Base-by-base conservation (phyloP, 2,888 invertebrate species). In the Pristionchus fissidentatus region DNA sequence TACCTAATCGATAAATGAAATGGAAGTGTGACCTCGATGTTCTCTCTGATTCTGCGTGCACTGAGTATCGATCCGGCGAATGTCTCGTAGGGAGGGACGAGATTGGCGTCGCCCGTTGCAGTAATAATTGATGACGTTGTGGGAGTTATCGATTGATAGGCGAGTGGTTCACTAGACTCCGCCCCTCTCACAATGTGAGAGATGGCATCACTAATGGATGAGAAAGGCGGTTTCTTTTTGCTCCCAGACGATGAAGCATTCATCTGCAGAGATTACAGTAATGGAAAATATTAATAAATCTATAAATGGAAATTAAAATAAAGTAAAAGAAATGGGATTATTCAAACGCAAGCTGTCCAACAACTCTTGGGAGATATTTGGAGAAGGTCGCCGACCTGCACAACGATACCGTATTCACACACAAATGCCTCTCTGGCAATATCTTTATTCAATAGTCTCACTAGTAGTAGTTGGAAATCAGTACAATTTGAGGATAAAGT, bases 1-100 rank as follows among this genome's bases (percentile, higher is more conserved):
- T 49, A 49, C 49, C 49, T 35, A 26, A 46, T 41, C 41, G 38
- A 38, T 41, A 0, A 3, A 66, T n/a, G 38, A 66, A 60, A 38
- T 19, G 22, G 22, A 7, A 38, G 38, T 75, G n/a, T 81, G 62
- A 81, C 81, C 81, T 81, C 81, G 46, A 81, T 43, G 8, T 2
- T 43, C 32, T 81, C 62, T 22, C 81, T 43, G 49, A 81, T 60
- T 19, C 81, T 26, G 32, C 62, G n/a, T 26, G 60, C 32, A 55
- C 81, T 81, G 7, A 81, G 46, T 4, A 66, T 35, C 49, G 62
- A 46, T 32, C 62, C 81, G 62, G 49, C 62, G 81, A 81, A 81
- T 22, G 62, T 43, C 60, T 81, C 81, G 46, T 52, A 66, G 32
- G 81, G 62, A 19, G 81, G 81, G 4, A 81, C 81, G 62, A 66